phyloP scores from a whole-genome alignment of 30 jellyfish, hydroid and myxozoan genomes.

The Chironex yamaguchii region DNA sequence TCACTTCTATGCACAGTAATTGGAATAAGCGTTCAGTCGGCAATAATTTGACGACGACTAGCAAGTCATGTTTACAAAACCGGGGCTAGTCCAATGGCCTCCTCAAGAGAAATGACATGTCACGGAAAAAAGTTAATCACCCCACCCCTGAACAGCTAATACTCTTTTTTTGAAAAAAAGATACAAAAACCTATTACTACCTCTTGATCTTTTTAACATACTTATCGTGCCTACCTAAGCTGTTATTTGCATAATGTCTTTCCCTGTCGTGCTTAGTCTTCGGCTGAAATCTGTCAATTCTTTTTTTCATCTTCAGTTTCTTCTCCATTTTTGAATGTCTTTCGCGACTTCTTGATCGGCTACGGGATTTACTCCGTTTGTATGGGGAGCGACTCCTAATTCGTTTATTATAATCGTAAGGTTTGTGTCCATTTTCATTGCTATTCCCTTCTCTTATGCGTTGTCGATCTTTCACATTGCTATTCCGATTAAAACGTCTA shows the following conservation, averaged over 20 bases:
- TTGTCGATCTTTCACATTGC: not conserved
- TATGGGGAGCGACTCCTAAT: constrained; percentile 66
- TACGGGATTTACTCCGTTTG: constrained; percentile 60
- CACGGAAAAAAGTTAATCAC: too few species aligned
- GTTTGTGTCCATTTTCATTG: constrained; percentile 82
- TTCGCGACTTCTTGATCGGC: constrained; percentile 67
- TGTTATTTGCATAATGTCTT: not conserved
- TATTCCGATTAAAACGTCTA: not conserved
- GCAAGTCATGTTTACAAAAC: too few species aligned
- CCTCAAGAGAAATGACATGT: too few species aligned
- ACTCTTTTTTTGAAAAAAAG: too few species aligned
- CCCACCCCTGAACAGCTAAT: too few species aligned
- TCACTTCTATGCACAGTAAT: too few species aligned
- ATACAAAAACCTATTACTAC: too few species aligned
- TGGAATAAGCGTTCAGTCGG: too few species aligned
- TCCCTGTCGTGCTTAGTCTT: not conserved
- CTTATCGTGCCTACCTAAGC: not conserved
- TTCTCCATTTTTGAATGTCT: constrained; percentile 58
- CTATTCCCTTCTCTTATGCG: not conserved
- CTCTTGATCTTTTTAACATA: not conserved
- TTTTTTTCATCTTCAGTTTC: constrained; percentile 40
- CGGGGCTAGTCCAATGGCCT: too few species aligned
- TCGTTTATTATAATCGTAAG: constrained; percentile 57
- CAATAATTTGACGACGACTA: too few species aligned
- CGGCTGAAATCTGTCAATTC: constrained; percentile 35